Percentiles rank a stretch among this genome's conserved stretches.
phyloP scores from a whole-genome alignment of 2,113 vertebrate genomes.

The Carlito syrichta region DNA sequence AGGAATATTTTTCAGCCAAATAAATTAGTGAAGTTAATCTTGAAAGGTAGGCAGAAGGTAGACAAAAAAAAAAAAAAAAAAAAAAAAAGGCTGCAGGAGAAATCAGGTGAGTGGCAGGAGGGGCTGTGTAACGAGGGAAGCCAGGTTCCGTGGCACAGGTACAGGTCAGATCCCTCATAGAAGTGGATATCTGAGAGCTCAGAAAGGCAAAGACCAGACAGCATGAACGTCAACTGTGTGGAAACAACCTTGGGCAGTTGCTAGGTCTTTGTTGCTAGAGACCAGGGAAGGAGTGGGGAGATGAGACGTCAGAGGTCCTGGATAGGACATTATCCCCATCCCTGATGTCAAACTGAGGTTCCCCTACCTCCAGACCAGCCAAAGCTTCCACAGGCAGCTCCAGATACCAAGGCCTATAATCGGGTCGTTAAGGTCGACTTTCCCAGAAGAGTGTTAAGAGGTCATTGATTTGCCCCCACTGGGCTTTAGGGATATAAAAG shows the following conservation, averaged over 20 bases:
- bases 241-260: fast-evolving
- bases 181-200: too few species aligned
- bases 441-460: fast-evolving
- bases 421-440: neutral
- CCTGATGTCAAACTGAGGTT: too few species aligned
- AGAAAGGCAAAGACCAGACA: fast-evolving
- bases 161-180: fast-evolving
- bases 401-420: neutral
- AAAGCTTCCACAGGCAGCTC: neutral
- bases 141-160: fast-evolving
- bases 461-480: fast-evolving
- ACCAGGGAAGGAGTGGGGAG: fast-evolving
- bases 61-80: too few species aligned
- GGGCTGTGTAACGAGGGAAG: fast-evolving
- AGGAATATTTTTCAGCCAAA: neutral
- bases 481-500: fast-evolving
- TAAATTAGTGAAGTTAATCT: neutral
- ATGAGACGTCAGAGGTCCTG: fast-evolving
- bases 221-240: fast-evolving
- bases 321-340: too few species aligned
- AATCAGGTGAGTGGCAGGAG: fast-evolving
- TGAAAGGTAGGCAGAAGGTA: fast-evolving
- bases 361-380: fast-evolving
- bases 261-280: too few species aligned
- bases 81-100: neutral